Conservation (phyloP, 2,797 vertebrate genomes). For the Carcharodon carcharias region DNA sequence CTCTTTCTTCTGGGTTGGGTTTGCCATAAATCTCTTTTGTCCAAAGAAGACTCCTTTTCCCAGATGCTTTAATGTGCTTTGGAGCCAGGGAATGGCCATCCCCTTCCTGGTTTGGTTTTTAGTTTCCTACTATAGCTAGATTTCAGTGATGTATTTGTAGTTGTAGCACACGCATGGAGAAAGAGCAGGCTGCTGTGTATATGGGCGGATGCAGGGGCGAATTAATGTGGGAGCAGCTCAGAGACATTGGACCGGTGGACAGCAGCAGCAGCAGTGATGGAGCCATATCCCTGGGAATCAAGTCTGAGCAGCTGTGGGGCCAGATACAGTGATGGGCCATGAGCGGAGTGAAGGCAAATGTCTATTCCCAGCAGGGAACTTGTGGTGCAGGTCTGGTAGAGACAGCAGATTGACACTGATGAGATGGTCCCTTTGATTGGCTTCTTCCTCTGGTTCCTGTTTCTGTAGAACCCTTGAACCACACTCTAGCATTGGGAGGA, state of each 20-base stretch:
- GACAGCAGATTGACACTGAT: not conserved
- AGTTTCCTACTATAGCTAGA: not conserved
- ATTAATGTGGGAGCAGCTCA: not conserved
- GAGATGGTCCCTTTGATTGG: not conserved
- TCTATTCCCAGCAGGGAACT: not conserved
- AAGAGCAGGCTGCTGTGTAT: not conserved
- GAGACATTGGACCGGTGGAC: not conserved
- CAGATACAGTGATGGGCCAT: not conserved
- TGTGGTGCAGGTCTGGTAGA: not conserved
- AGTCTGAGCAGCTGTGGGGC: not conserved
- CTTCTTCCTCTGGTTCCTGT: not conserved
- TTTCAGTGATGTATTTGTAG: not conserved
- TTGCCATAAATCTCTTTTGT: not conserved
- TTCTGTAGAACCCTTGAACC: not conserved
- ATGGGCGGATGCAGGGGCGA: not conserved
- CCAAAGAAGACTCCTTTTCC: too few relatives aligned
- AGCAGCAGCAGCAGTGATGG: not conserved
- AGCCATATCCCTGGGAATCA: not conserved
- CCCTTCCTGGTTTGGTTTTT: not conserved
- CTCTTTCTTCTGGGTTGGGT: not conserved
- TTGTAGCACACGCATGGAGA: not conserved
- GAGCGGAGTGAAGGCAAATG: not conserved
- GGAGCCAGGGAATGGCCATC: not conserved
- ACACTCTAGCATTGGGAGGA: not conserved
- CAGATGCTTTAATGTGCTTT: not conserved